Evolutionary conservation across 2,797 vertebrate species (phyloP).

Genomic region (Alcedo atthis): DNA sequence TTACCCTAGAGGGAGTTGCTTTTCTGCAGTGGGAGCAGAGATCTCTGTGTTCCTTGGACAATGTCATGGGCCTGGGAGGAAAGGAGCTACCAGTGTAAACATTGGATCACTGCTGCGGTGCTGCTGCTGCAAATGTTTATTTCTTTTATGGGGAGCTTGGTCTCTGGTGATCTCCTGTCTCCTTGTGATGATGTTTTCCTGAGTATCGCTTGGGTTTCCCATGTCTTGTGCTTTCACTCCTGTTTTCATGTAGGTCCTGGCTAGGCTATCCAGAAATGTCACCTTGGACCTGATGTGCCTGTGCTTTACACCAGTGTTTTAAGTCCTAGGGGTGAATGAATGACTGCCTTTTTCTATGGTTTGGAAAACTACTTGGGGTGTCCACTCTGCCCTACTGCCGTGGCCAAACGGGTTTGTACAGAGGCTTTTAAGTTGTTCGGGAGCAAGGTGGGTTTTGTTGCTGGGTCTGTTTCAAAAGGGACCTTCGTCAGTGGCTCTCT

Average conservation of each 20-base stretch:
- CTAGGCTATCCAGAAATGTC: not conserved
- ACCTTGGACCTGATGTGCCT: not conserved
- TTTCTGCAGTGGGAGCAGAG: slow-evolving; percentile 62
- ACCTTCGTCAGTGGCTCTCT: rapidly evolving
- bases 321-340: not conserved
- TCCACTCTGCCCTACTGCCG: not conserved
- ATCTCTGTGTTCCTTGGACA: slow-evolving; percentile 18
- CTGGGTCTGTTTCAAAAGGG: not conserved
- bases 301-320: rapidly evolving
- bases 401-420: not conserved
- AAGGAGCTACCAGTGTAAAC: not conserved
- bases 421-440: not conserved
- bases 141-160: not conserved
- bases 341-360: not conserved
- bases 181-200: not conserved
- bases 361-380: not conserved
- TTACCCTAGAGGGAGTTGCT: slow-evolving; percentile 74
- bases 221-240: not conserved
- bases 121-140: not conserved
- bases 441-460: not conserved
- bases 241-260: rapidly evolving
- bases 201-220: not conserved
- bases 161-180: not conserved
- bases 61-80: not conserved
- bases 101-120: not conserved